A percentile compares a stretch with the other conserved stretches of the same genome.
Conservation (phyloP, 2,888 invertebrate species). For the Bhutanitis thaidina region DNA sequence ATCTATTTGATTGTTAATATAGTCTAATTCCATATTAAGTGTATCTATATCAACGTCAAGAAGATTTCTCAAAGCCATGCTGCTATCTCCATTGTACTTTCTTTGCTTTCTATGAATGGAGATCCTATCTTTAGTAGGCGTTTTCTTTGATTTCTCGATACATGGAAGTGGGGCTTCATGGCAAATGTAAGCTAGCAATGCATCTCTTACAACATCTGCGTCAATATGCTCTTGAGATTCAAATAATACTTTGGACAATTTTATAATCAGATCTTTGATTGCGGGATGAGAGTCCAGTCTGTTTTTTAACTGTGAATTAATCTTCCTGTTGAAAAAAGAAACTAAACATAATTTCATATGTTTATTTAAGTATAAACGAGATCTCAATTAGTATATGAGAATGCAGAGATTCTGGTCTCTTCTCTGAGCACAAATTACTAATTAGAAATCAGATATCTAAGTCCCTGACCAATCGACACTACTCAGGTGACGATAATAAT, state of each 20-base stretch:
- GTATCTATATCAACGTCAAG: conserved; percentile 64
- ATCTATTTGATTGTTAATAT: conserved; percentile 66
- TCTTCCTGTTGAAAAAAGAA: conserved; percentile 62
- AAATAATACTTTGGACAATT: conserved; percentile 82
- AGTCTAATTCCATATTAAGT: conserved; percentile 65
- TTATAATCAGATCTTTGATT: conserved; percentile 84
- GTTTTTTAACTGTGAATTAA: conserved; percentile 80
- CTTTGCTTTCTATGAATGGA: conserved; percentile 37
- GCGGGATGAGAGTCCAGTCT: conserved; percentile 87
- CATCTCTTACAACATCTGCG: conserved; percentile 88
- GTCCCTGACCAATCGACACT: no score
- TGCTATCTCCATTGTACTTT: conserved; percentile 36
- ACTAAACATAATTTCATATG: no score
- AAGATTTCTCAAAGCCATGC: conserved; percentile 41
- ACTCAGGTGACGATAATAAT: no score
- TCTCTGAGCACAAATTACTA: no score
- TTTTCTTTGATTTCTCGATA: conserved; percentile 55
- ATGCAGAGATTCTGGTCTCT: no score
- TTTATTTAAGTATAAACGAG: no score
- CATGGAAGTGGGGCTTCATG: conserved; percentile 92
- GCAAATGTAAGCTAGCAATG: conserved; percentile 90
- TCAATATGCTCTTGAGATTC: conserved; percentile 84
- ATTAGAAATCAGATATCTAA: no score
- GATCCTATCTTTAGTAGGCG: conserved; percentile 27
- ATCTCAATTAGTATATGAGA: no score